phyloP scores from a whole-genome alignment of 2,797 vertebrate genomes.

The Oceanodroma leucorhoa region DNA sequence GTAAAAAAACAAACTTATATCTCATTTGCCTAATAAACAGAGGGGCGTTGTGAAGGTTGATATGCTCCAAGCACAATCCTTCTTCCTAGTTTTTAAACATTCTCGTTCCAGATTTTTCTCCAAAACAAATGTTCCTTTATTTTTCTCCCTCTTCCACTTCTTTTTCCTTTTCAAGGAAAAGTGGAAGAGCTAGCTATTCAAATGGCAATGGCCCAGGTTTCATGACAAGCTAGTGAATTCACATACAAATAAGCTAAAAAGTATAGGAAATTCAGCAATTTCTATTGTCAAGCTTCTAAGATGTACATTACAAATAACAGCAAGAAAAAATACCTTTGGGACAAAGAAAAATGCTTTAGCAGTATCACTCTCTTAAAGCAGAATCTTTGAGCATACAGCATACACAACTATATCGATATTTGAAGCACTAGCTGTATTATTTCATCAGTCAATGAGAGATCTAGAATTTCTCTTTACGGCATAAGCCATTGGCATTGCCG shows the following conservation, averaged over 20 bases:
- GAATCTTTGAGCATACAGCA: background rate
- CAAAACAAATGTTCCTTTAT: background rate
- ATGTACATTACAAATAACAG: background rate
- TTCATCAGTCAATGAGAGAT: background rate
- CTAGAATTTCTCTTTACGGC: background rate
- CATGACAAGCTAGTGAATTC: background rate
- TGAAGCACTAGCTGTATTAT: background rate
- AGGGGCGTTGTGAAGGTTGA: background rate
- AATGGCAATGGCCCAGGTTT: background rate
- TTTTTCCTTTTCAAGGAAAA: background rate
- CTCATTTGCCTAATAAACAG: background rate
- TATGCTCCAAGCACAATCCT: background rate
- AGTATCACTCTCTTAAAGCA: background rate
- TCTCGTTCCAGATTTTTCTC: background rate
- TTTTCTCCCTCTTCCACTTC: background rate
- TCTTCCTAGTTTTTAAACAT: background rate
- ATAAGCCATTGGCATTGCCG: background rate
- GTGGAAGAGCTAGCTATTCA: background rate
- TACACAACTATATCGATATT: accelerated
- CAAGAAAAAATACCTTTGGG: background rate
- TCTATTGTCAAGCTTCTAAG: background rate
- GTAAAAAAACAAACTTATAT: background rate
- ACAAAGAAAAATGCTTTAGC: background rate
- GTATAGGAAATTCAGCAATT: background rate
- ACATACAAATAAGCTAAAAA: background rate